Base-by-base conservation (phyloP, 2,888 invertebrate genomes). In the Cinara cedri region DNA sequence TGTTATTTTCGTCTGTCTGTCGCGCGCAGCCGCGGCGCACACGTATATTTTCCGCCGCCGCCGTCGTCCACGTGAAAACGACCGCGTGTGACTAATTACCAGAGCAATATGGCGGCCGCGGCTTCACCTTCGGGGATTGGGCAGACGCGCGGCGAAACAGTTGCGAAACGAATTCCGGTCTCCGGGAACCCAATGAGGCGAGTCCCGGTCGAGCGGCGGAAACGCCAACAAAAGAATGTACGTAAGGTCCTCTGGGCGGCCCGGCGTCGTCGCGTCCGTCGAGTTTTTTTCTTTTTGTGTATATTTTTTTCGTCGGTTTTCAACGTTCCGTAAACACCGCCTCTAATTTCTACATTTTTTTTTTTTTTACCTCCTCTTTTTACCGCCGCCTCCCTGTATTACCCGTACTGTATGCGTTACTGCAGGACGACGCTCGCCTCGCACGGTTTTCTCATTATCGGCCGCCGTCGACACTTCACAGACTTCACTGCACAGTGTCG, bases 151-250 rank as follows among this genome's bases (percentile, higher is more conserved):
- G 78, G 68, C 76, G 78, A 78, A 78, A 78, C 78, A 68, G 78
- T 78, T 70, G 78, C 78, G 78, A 78, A 78, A 78, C 78, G 78
- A 78, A 78, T 78, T 78, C 78, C 78, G 78, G 68, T 49, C 46
- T n/a, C 34, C 78, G 68, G 68, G 68, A 78, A 78, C 68, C 68
- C 78, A 78, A 78, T 60, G 78, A 78, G 78, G 78, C 78, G 78
- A 68, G 68, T 60, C 68, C 57, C 8, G 26, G 63, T n/a, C 42
- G 44, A 13, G 24, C 46, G 70, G 42, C 19, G 76, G 19, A 63
- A 72, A 60, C 57, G 44, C 34, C 34, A 34, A 34, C 34, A 34
- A 34, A 34, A 34, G 34, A 34, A 14, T 19, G 19, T 9, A 9
- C 14, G 26, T 57, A 16, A n/a, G 34, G 34, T 34, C 34, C 34